Evolutionary conservation across 2,888 invertebrate species (phyloP), one percentile per base, ranked within the genome.

Genomic region (Rotaria magnacalcarata): DNA sequence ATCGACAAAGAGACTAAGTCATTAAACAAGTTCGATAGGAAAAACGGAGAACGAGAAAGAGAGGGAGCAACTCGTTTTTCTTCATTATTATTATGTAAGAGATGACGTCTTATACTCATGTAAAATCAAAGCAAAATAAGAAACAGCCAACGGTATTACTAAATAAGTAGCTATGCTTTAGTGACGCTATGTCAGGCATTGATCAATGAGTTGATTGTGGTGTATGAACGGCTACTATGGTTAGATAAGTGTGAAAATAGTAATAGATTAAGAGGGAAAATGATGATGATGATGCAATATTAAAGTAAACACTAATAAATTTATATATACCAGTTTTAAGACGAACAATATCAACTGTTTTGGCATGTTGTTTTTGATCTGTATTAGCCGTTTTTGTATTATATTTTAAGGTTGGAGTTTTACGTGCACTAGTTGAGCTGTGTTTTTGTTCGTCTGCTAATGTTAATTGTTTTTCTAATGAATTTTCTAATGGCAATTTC

Each of bases 341-440:
- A n/a, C 80, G 43, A 80, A 80, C 47, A 80, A 80, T n/a, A 80
- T 80, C 80, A 7, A 80, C n/a, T 24, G 80, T 80, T 80, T 80
- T 80, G 7, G 80, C 80, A 47, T n/a, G 80, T 47, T 80, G 80
- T 80, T 43, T 11, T n/a, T 80, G 8, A 47, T 80, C 47, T 10
- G 43, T 47, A 67, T 67, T 41, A 14, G 16, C 19, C 19, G 34
- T 67, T 34, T 41, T 67, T 2, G 80, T n/a, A 80, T 47, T 80
- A 47, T 80, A 80, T 47, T 43, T 43, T 14, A 80, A n/a, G 47
- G 80, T 80, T 47, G 47, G 43, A 21, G 43, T 80, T 80, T 80
- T 80, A 47, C 47, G 80, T 80, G 43, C 47, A n/a, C 43, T 80
- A 6, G 54, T 54, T 54, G 21, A 19, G 21, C 4, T 54, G 3